phyloP scores from a whole-genome alignment of 2,888 invertebrate species.

The Xestia sexstrigata region DNA sequence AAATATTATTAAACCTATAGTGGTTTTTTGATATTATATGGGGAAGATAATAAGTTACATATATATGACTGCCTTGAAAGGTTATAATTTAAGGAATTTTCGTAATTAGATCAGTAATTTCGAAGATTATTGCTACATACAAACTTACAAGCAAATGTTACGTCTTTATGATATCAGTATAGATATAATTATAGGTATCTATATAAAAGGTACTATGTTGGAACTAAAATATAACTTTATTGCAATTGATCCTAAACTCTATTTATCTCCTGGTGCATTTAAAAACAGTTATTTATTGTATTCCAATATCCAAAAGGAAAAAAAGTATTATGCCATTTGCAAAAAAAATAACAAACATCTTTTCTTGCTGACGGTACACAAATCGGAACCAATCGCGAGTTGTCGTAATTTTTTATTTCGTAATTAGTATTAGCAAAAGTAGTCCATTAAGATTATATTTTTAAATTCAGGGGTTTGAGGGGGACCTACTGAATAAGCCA shows the following conservation, averaged over 20 bases:
- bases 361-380: constrained; percentile 65
- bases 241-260: no score
- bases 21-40: neutral
- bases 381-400: constrained; percentile 79
- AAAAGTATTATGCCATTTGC: neutral
- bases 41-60: neutral
- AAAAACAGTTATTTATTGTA: neutral
- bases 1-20: neutral
- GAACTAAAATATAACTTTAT: neutral
- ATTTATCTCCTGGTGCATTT: neutral
- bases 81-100: no score
- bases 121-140: no score
- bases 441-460: constrained; percentile 86
- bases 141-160: no score
- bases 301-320: neutral
- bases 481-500: constrained; percentile 24
- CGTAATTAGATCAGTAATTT: no score
- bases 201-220: neutral
- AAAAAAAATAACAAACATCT: neutral
- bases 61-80: neutral
- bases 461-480: constrained; percentile 59
- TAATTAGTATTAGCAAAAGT: constrained; percentile 85
- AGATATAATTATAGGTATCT: no score
- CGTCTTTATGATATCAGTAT: no score
- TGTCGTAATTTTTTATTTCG: constrained; percentile 78